These are phyloP conservation scores for Proales similis DNA, from an alignment of 1,140 invertebrate species.

Conservation along the genomic window DNA sequence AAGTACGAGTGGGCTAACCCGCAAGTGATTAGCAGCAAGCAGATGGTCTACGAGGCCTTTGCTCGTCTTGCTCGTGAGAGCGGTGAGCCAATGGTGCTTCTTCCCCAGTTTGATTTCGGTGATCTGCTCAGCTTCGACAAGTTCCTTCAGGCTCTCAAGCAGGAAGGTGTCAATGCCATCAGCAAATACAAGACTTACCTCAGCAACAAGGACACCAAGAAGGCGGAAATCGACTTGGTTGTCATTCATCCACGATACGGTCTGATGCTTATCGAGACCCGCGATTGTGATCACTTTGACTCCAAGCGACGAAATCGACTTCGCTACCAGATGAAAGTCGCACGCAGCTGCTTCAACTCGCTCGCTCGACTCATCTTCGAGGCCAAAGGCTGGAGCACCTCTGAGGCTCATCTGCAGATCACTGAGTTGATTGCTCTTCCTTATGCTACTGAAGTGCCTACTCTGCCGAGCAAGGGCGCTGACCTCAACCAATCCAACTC, in stretches of 20 bases:
- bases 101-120: slow-evolving; percentile 36
- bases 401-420: slow-evolving; percentile 14
- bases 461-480: background rate
- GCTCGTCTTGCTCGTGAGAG: slow-evolving; percentile 17
- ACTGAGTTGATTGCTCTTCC: slow-evolving; percentile 34
- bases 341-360: slow-evolving; percentile 21
- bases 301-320: slow-evolving; percentile 1
- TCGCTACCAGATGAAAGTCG: slow-evolving; percentile 1
- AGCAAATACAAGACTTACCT: slow-evolving; percentile 32
- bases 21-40: slow-evolving; percentile 14
- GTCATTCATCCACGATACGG: slow-evolving; percentile 36
- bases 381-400: slow-evolving; percentile 14
- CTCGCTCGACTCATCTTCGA: slow-evolving; percentile 11
- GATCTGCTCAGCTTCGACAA: slow-evolving; percentile 25
- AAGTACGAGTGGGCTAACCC: slow-evolving; percentile 31
- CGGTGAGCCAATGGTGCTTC: slow-evolving; percentile 30
- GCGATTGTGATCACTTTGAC: slow-evolving; percentile 31
- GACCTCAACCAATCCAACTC: slow-evolving; percentile 18
- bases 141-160: slow-evolving; percentile 15
- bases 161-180: slow-evolving; percentile 30
- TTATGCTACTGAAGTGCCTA: slow-evolving; percentile 7
- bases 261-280: slow-evolving; percentile 12
- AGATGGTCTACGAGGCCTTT: slow-evolving; percentile 19
- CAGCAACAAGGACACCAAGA: slow-evolving; percentile 24
- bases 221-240: slow-evolving; percentile 30